Conservation (phyloP, 2,888 invertebrate genomes). For the Morpho deidamia region DNA sequence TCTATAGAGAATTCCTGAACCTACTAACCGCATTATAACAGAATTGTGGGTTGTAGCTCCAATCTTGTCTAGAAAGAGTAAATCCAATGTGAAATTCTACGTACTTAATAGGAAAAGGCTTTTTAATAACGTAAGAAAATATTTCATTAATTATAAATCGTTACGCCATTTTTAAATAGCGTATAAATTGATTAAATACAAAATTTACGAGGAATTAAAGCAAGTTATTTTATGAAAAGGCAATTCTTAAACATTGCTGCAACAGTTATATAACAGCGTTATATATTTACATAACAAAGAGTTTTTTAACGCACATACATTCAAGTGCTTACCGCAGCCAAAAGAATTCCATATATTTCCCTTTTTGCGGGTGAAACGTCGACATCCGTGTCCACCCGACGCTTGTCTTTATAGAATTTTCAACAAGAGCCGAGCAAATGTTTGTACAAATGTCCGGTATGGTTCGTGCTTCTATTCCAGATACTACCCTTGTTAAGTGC, state of each 20-base stretch:
- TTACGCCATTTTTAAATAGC: too few relatives aligned
- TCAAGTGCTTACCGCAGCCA: constrained; percentile 10
- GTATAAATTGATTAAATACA: too few relatives aligned
- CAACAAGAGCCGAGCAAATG: constrained; percentile 17
- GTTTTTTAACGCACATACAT: constrained; percentile 9
- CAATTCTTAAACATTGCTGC: constrained; percentile 1
- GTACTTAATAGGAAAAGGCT: too few relatives aligned
- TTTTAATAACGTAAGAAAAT: too few relatives aligned
- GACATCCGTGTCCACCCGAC: constrained; percentile 12
- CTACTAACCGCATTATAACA: too few relatives aligned
- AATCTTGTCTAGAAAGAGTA: too few relatives aligned
- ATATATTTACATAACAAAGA: constrained; percentile 7
- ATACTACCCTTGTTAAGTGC: constrained; percentile 13
- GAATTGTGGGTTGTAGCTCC: too few relatives aligned
- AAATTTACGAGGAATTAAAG: too few relatives aligned
- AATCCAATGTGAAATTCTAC: too few relatives aligned
- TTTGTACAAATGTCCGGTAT: constrained; percentile 18
- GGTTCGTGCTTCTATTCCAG: constrained; percentile 18
- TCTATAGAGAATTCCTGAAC: too few relatives aligned
- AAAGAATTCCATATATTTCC: constrained; percentile 17
- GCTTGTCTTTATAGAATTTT: constrained; percentile 21
- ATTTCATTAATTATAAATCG: too few relatives aligned
- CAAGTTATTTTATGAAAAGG: too few relatives aligned
- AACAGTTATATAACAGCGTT: background rate
- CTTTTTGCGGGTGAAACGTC: constrained; percentile 8